These are phyloP conservation scores for Nyctereutes procyonoides DNA, from an alignment of 2,113 vertebrate species.

Conservation along the genomic window DNA sequence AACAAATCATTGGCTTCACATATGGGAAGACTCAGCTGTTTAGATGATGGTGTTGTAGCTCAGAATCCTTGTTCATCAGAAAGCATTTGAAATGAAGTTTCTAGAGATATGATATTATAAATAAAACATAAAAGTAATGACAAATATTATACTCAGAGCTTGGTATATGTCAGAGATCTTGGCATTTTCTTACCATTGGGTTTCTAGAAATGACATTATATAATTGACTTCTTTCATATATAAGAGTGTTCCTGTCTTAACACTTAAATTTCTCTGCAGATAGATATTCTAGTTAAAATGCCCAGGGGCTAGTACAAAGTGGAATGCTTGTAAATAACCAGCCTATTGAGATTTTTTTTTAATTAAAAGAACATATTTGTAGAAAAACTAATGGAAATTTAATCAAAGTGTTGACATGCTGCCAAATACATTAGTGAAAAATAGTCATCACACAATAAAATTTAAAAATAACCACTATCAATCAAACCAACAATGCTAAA, in stretches of 20 bases:
- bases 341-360: conserved; percentile 55
- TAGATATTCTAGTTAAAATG: conserved; percentile 59
- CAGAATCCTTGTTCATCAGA: background rate
- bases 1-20: background rate
- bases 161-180: background rate
- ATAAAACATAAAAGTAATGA: background rate
- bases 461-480: background rate
- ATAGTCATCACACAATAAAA: background rate
- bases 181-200: background rate
- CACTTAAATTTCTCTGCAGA: conserved; percentile 55
- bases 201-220: conserved; percentile 12
- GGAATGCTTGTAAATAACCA: conserved; percentile 70
- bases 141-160: background rate
- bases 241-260: conserved; percentile 25
- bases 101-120: background rate
- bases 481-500: background rate
- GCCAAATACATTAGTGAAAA: conserved; percentile 55
- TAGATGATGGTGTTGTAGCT: background rate
- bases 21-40: background rate
- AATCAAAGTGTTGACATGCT: background rate
- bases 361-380: conserved; percentile 72
- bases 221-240: background rate
- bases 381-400: conserved; percentile 62
- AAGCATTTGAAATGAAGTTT: background rate
- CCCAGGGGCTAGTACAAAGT: background rate